phyloP scores from a whole-genome alignment of 2,888 invertebrate species.

The Yponomeuta plumbellus region DNA sequence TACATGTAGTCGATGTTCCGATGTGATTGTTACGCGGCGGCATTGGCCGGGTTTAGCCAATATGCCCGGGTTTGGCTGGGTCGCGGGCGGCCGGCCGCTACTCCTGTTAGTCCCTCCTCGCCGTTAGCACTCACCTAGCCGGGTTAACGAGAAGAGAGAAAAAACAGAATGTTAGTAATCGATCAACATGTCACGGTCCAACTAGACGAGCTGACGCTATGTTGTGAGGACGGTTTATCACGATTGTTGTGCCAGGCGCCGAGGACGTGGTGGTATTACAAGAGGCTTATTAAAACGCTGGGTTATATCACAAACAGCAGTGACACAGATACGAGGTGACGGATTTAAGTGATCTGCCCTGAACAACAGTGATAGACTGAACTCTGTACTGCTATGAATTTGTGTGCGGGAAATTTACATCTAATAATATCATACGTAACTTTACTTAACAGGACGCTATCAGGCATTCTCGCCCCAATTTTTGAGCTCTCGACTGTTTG shows the following conservation, averaged over 20 bases:
- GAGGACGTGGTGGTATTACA: neutral
- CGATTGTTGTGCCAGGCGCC: neutral
- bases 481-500: conserved; percentile 38
- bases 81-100: conserved; percentile 38
- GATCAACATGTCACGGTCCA: conserved; percentile 73
- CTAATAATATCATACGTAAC: neutral
- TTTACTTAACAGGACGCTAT: conserved; percentile 60
- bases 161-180: conserved; percentile 82
- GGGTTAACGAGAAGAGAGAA: conserved; percentile 83
- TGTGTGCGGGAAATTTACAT: conserved; percentile 52
- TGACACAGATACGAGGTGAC: neutral
- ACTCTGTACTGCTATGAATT: conserved; percentile 58
- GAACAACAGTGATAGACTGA: conserved; percentile 62
- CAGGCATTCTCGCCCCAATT: conserved; percentile 75
- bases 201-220: conserved; percentile 48
- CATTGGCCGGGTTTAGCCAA: conserved; percentile 7
- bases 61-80: conserved; percentile 15
- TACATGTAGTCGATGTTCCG: conserved; percentile 75
- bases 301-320: conserved; percentile 1
- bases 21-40: conserved; percentile 65
- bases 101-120: conserved; percentile 73
- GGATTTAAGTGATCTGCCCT: neutral
- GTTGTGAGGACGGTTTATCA: conserved; percentile 15
- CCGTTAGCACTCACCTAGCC: conserved; percentile 89
- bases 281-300: neutral